Evolutionary conservation across 2,797 vertebrate genomes (phyloP).

Genomic region (Adelosebastes latens): DNA sequence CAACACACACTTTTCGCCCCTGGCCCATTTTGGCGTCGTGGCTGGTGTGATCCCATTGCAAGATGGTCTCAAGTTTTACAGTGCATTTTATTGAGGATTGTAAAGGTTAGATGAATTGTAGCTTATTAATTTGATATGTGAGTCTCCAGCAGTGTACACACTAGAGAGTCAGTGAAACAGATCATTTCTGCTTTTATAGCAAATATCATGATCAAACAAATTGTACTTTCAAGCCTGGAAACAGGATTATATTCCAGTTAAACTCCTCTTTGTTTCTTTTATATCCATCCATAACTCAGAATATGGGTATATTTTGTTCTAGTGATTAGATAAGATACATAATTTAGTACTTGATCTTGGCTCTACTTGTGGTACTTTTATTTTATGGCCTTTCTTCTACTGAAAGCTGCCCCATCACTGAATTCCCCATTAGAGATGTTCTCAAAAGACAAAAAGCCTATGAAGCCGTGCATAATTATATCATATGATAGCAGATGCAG

Average conservation of each 20-base stretch:
- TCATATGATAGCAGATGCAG: constrained; percentile 8
- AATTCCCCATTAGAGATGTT: not conserved
- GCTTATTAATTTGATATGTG: not conserved
- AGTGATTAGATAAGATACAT: not conserved
- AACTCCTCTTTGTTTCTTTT: not conserved
- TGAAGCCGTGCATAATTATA: constrained; percentile 7
- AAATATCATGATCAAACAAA: not conserved
- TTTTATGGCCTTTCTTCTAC: not conserved
- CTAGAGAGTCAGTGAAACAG: not conserved
- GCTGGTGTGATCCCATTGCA: too few species aligned
- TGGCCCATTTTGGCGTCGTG: too few species aligned
- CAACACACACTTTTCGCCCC: too few species aligned
- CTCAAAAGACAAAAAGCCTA: constrained; percentile 8
- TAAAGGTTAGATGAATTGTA: not conserved
- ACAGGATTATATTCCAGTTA: not conserved
- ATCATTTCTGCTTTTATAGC: not conserved
- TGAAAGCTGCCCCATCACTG: not conserved
- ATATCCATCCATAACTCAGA: not conserved
- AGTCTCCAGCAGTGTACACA: not conserved
- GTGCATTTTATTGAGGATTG: not conserved
- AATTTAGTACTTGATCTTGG: not conserved
- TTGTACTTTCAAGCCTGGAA: not conserved
- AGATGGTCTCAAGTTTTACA: not conserved
- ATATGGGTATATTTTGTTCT: not conserved
- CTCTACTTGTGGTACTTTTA: not conserved